Conservation (phyloP, 2,113 vertebrate species). For the Ageneiosus marmoratus region DNA sequence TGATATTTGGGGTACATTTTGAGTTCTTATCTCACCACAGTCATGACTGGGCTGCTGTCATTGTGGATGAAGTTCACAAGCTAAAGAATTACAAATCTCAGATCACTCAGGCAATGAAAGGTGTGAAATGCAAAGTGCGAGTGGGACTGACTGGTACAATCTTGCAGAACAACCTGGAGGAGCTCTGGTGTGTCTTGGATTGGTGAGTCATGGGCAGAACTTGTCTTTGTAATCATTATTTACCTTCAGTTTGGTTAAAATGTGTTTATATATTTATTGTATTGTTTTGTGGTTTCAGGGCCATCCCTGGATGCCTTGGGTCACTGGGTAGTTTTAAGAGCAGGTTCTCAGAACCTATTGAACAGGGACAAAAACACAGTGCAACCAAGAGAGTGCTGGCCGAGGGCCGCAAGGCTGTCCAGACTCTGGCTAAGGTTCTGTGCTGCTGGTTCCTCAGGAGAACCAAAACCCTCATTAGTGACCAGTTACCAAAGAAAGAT, state of each 20-base stretch:
- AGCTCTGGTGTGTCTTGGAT: conserved; percentile 97
- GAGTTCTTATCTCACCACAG: conserved; percentile 62
- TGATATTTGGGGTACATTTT: background rate
- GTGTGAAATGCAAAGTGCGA: conserved; percentile 81
- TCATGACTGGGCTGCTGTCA: conserved; percentile 87
- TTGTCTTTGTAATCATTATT: background rate
- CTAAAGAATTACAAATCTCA: conserved; percentile 93
- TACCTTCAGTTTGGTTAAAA: background rate
- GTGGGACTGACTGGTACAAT: conserved; percentile 95
- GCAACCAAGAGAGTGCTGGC: conserved; percentile 90
- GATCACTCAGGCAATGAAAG: conserved; percentile 90
- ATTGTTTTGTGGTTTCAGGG: conserved; percentile 73
- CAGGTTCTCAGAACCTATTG: conserved; percentile 86
- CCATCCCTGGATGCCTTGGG: conserved; percentile 86
- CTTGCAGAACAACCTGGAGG: conserved; percentile 94
- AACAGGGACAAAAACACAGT: conserved; percentile 88
- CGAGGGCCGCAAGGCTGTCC: conserved; percentile 82
- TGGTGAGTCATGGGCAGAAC: conserved; percentile 73
- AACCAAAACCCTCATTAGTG: conserved; percentile 85
- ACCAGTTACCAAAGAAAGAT: conserved; percentile 89
- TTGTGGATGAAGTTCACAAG: conserved; percentile 94
- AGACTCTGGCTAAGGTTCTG: conserved; percentile 79
- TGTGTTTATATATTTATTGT: background rate
- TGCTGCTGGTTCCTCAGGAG: conserved; percentile 85
- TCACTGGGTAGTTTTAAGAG: conserved; percentile 80